Evolutionary conservation across 2,113 vertebrate genomes (phyloP).

Genomic region (Alosa alosa): DNA sequence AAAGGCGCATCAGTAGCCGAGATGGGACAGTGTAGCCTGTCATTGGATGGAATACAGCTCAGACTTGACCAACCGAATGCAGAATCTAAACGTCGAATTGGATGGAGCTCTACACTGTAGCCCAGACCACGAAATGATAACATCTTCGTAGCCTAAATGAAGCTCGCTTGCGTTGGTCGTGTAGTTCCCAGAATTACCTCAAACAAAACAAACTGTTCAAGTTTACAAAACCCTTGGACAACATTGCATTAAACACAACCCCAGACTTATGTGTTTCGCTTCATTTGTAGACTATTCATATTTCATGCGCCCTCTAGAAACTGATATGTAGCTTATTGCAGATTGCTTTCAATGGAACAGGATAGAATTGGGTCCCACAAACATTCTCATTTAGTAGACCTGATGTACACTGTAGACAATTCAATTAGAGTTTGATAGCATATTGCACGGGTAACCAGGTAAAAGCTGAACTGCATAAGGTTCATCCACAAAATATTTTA

Average conservation of each 20-base stretch:
- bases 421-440: too few species aligned
- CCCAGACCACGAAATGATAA: background rate
- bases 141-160: background rate
- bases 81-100: background rate
- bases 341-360: background rate
- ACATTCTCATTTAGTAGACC: too few species aligned
- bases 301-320: background rate
- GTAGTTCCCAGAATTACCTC: background rate
- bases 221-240: too few species aligned
- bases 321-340: background rate
- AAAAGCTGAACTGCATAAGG: too few species aligned
- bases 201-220: too few species aligned
- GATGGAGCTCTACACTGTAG: background rate
- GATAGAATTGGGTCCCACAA: background rate
- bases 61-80: conserved; percentile 18
- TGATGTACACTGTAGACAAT: too few species aligned
- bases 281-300: too few species aligned
- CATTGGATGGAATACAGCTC: background rate
- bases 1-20: background rate
- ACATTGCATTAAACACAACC: too few species aligned
- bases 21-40: background rate
- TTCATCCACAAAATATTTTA: too few species aligned
- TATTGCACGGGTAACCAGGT: too few species aligned
- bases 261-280: too few species aligned
- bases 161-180: background rate